A percentile compares a stretch with the other conserved stretches of the same genome.
phyloP scores from a whole-genome alignment of 1,140 invertebrate species.

The Oscheius sp. region DNA sequence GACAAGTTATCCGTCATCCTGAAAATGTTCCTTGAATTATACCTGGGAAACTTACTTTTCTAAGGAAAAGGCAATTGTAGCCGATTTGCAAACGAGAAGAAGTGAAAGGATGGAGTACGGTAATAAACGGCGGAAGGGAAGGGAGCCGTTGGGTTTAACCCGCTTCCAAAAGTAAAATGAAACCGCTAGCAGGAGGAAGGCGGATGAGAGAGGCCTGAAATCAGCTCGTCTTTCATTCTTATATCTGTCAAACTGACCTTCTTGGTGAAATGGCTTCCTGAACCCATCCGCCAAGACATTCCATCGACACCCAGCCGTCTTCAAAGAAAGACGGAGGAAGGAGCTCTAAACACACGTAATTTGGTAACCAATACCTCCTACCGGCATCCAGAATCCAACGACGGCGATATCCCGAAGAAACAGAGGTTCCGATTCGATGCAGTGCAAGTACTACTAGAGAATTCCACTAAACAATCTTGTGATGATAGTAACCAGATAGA shows the following conservation, averaged over 20 bases:
- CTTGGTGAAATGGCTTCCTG: neutral
- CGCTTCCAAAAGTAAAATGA: neutral
- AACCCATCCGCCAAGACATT: neutral
- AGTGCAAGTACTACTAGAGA: neutral
- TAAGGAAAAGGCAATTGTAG: neutral
- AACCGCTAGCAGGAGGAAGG: neutral
- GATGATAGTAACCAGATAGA: neutral
- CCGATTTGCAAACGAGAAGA: neutral
- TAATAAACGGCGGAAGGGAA: neutral
- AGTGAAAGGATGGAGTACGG: neutral
- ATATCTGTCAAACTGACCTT: neutral
- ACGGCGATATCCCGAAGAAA: neutral
- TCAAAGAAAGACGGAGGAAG: neutral
- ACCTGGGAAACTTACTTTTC: too few species aligned
- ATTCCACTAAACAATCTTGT: too few species aligned
- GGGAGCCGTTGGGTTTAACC: neutral
- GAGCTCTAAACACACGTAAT: neutral
- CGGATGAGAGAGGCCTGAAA: neutral
- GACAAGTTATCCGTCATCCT: too few species aligned
- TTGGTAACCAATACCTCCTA: neutral
- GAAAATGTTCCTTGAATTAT: too few species aligned
- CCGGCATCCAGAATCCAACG: neutral
- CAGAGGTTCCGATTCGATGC: neutral
- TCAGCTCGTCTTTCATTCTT: neutral
- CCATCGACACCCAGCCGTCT: neutral